phyloP scores from a whole-genome alignment of 2,113 vertebrate species.

The Ellobius talpinus region DNA sequence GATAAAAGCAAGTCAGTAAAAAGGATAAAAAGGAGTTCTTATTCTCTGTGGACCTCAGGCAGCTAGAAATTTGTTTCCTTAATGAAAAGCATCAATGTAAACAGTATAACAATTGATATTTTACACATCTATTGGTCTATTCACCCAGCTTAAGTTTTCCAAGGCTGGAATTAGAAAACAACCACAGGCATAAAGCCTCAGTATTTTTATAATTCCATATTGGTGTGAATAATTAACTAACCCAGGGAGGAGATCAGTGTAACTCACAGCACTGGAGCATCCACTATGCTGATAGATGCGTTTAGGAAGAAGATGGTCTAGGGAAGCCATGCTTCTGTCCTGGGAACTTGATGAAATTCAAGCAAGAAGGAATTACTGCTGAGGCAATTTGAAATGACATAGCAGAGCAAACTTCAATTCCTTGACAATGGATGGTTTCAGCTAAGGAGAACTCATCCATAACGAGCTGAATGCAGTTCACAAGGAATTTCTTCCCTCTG shows the following conservation, averaged over 20 bases:
- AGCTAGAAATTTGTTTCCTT: slow-evolving; percentile 69
- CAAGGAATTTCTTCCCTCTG: slow-evolving; percentile 67
- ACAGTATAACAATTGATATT: slow-evolving; percentile 70
- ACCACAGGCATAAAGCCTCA: slow-evolving; percentile 54
- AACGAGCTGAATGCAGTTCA: slow-evolving; percentile 61
- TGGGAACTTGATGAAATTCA: slow-evolving; percentile 73
- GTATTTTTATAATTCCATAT: slow-evolving; percentile 62
- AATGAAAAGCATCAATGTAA: slow-evolving; percentile 74
- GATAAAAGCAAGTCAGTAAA: slow-evolving; percentile 55
- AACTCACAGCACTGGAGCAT: slow-evolving; percentile 11
- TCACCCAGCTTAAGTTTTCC: slow-evolving; percentile 59
- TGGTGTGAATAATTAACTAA: slow-evolving; percentile 65
- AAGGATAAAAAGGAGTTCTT: slow-evolving; percentile 59
- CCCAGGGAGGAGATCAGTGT: not conserved
- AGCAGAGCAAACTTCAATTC: slow-evolving; percentile 67
- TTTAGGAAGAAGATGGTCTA: slow-evolving; percentile 66
- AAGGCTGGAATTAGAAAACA: slow-evolving; percentile 56
- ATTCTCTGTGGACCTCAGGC: slow-evolving; percentile 62
- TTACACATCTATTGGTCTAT: slow-evolving; percentile 64
- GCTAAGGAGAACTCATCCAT: slow-evolving; percentile 69
- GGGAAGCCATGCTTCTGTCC: slow-evolving; percentile 68
- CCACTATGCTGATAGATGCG: slow-evolving; percentile 30
- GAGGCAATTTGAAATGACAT: slow-evolving; percentile 75
- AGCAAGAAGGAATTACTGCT: slow-evolving; percentile 74
- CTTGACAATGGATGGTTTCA: slow-evolving; percentile 62